Evolutionary conservation across 2,797 vertebrate genomes (phyloP).

Genomic region (Sebastes flavidus): DNA sequence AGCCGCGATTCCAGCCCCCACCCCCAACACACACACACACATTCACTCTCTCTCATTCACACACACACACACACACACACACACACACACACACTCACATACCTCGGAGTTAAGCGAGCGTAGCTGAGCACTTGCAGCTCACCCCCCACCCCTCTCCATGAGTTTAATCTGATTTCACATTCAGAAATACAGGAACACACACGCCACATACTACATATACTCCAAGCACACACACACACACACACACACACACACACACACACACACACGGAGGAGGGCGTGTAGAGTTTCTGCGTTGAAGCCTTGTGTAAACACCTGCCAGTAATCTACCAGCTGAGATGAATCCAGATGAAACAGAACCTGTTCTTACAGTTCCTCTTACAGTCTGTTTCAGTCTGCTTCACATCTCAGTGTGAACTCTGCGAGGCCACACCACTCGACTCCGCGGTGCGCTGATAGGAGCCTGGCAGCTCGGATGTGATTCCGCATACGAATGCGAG

Average conservation of each 20-base stretch:
- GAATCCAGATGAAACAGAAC: conserved; percentile 69
- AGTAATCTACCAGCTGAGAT: conserved; percentile 67
- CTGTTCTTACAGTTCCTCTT: conserved; percentile 54
- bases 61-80: not conserved
- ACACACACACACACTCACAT: conserved; percentile 1
- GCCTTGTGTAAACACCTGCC: conserved; percentile 74
- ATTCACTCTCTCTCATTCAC: too few species aligned
- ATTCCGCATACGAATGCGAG: conserved; percentile 32
- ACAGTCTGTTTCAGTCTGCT: conserved; percentile 36
- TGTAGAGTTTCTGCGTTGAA: conserved; percentile 44
- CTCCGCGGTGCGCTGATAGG: conserved; percentile 16
- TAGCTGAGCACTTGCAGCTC: conserved; percentile 54
- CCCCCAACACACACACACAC: conserved; percentile 3
- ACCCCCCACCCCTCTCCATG: conserved; percentile 12
- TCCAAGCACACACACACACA: conserved; percentile 26
- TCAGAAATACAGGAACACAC: conserved; percentile 50
- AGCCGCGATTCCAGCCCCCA: conserved; percentile 22
- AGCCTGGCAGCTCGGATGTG: conserved; percentile 25
- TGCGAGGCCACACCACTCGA: conserved; percentile 18
- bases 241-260: conserved; percentile 33
- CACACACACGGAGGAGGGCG: not conserved
- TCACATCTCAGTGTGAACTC: conserved; percentile 56
- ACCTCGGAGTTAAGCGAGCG: conserved; percentile 69
- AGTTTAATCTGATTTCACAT: conserved; percentile 71
- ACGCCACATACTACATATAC: conserved; percentile 41